Conservation (phyloP, 2,113 vertebrate genomes). For the Nestor notabilis region DNA sequence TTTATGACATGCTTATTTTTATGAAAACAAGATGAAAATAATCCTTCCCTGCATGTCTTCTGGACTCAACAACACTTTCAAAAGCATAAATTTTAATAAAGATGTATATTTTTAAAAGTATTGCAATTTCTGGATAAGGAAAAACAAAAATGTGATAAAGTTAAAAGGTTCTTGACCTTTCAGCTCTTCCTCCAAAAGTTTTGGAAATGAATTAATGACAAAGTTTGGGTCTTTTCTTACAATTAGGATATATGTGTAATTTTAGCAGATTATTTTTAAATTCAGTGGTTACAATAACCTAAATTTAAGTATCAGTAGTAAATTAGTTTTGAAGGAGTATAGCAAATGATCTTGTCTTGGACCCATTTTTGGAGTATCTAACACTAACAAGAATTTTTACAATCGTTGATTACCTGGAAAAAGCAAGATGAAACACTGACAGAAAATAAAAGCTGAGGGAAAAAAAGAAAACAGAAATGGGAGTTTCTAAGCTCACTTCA, state of each 20-base stretch:
- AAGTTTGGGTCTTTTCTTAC: neutral
- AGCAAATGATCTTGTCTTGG: neutral
- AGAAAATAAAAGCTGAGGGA: neutral
- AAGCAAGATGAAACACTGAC: neutral
- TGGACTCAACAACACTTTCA: neutral
- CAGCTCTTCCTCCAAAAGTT: neutral
- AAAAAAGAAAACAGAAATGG: neutral
- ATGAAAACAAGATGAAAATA: neutral
- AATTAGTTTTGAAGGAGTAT: neutral
- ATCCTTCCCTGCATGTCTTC: neutral
- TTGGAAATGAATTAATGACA: neutral
- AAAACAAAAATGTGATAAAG: neutral
- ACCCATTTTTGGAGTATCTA: neutral
- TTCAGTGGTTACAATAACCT: neutral
- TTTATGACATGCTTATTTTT: neutral
- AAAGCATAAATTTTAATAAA: neutral
- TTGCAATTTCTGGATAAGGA: neutral
- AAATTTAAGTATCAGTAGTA: neutral
- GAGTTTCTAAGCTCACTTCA: neutral
- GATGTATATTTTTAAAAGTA: neutral
- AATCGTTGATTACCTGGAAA: neutral
- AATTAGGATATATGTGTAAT: neutral
- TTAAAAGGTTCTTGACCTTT: neutral
- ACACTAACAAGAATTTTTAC: neutral
- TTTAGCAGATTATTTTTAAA: neutral